Conservation (phyloP, 2,113 vertebrate species). For the Mastomys natalensis region DNA sequence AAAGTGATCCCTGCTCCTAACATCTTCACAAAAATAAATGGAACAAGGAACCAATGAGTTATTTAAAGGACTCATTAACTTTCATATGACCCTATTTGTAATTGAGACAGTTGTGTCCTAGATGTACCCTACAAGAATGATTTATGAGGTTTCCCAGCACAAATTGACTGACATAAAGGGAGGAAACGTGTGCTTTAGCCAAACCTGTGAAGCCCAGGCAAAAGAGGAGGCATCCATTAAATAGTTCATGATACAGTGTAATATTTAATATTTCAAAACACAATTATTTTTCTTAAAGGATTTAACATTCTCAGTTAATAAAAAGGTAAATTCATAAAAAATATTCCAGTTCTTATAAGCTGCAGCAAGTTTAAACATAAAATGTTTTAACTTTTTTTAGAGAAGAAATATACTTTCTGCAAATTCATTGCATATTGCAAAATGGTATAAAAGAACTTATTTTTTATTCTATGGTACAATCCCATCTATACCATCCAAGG, state of each 20-base stretch:
- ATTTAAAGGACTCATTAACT: constrained; percentile 84
- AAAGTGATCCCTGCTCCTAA: constrained; percentile 66
- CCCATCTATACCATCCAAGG: background rate
- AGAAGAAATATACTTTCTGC: background rate
- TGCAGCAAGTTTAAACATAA: background rate
- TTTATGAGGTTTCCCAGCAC: constrained; percentile 78
- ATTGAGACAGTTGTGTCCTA: constrained; percentile 79
- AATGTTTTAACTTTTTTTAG: background rate
- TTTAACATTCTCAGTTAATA: constrained; percentile 11
- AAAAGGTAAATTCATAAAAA: constrained; percentile 42
- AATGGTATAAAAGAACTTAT: background rate
- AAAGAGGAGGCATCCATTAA: background rate
- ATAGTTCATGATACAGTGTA: constrained; percentile 18
- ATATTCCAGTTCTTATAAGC: background rate
- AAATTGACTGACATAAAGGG: constrained; percentile 67
- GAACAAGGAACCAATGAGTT: constrained; percentile 73
- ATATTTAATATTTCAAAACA: constrained; percentile 24
- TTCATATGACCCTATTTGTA: constrained; percentile 84
- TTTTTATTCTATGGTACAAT: background rate
- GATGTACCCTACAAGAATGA: constrained; percentile 75
- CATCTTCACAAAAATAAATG: constrained; percentile 76
- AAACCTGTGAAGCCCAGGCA: constrained; percentile 51
- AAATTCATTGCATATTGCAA: background rate
- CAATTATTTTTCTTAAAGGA: constrained; percentile 58
- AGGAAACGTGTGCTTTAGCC: constrained; percentile 55